Evolutionary conservation across 2,797 vertebrate genomes (phyloP).

Genomic region (Mareca strepera): DNA sequence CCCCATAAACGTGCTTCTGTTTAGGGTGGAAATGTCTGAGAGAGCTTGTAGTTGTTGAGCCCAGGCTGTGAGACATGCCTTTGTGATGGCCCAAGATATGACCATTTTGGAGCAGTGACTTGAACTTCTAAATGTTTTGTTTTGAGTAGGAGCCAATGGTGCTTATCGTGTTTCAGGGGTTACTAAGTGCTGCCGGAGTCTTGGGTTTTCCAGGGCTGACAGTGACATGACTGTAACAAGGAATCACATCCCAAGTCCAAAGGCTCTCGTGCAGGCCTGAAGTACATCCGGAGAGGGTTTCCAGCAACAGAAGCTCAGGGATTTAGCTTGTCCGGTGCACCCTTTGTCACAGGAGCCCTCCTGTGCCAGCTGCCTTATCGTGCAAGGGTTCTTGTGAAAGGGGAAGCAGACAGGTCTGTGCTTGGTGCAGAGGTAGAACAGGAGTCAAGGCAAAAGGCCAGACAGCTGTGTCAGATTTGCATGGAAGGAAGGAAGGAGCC

Average conservation of each 20-base stretch:
- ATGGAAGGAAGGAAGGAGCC: background rate
- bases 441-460: fast-evolving
- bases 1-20: background rate
- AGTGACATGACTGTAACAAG: background rate
- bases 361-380: background rate
- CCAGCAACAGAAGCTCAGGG: background rate
- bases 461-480: background rate
- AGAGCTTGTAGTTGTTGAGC: background rate
- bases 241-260: background rate
- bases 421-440: fast-evolving
- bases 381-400: fast-evolving
- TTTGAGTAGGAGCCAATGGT: background rate
- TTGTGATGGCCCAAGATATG: background rate
- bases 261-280: fast-evolving
- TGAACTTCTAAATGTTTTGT: background rate
- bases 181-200: background rate
- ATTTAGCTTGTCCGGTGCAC: background rate
- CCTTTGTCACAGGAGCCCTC: background rate
- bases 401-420: background rate
- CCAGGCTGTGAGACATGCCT: fast-evolving
- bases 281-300: fast-evolving
- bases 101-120: background rate
- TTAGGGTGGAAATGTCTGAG: background rate
- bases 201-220: background rate
- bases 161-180: background rate